Conservation (phyloP, 2,797 vertebrate species). For the Peromyscus melanophrys region DNA sequence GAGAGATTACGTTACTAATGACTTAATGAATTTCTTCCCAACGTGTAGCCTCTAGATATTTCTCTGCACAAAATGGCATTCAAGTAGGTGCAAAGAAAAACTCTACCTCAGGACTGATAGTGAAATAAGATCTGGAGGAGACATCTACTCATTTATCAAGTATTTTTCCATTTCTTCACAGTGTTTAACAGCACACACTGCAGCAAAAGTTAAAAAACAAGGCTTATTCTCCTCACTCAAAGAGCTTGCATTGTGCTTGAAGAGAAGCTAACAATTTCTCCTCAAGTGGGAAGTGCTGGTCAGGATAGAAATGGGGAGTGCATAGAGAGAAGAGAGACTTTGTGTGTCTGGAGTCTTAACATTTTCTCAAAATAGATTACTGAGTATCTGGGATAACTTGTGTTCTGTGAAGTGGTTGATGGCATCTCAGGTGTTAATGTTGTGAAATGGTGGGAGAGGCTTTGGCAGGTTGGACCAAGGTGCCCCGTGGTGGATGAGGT, state of each 20-base stretch:
- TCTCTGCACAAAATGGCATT: background rate
- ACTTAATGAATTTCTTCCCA: background rate
- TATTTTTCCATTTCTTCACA: slow-evolving; percentile 50
- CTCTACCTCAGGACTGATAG: background rate
- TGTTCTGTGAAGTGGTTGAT: background rate
- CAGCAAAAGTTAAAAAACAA: background rate
- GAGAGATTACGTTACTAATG: background rate
- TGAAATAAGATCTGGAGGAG: slow-evolving; percentile 35
- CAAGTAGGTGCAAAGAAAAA: slow-evolving; percentile 9
- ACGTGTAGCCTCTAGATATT: background rate
- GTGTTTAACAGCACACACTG: slow-evolving; percentile 24
- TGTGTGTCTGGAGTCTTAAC: background rate
- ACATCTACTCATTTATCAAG: background rate
- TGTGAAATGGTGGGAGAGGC: too few relatives aligned
- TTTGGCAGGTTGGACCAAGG: too few relatives aligned
- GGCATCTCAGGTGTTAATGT: background rate
- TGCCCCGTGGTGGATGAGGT: too few relatives aligned
- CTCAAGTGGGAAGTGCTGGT: background rate
- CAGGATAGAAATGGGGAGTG: background rate
- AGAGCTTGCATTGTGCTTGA: background rate
- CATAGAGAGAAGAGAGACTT: background rate
- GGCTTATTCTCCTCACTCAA: slow-evolving; percentile 24
- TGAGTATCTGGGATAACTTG: background rate
- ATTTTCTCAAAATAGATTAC: background rate
- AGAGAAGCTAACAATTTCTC: background rate